phyloP scores from a whole-genome alignment of 2,888 invertebrate species.

The Thyatira batis region DNA sequence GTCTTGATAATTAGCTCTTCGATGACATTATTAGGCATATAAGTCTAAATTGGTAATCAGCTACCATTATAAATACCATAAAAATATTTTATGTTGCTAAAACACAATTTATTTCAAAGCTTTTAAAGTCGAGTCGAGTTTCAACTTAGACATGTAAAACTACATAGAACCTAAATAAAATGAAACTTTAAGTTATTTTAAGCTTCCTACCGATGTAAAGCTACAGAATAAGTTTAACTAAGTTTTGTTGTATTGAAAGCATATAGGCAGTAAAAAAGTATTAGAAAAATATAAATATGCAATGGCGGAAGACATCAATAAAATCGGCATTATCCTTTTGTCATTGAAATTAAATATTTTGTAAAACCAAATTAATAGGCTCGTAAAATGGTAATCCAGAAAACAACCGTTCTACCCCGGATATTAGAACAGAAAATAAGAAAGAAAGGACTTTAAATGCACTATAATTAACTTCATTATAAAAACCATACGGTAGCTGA shows the following conservation, averaged over 20 bases:
- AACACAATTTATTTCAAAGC: neutral
- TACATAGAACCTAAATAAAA: neutral
- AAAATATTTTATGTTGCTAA: neutral
- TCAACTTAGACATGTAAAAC: too few species aligned
- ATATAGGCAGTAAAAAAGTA: too few species aligned
- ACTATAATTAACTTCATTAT: too few species aligned
- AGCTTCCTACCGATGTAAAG: constrained; percentile 10
- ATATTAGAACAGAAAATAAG: neutral
- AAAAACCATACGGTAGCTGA: neutral
- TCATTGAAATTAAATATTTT: neutral
- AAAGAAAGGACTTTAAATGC: neutral
- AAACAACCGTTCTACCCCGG: neutral
- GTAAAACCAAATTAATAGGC: neutral
- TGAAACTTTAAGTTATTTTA: neutral
- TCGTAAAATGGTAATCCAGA: neutral
- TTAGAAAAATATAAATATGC: too few species aligned
- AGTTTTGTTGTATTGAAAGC: constrained; percentile 2
- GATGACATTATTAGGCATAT: too few species aligned
- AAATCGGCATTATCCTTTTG: neutral
- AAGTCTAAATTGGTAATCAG: too few species aligned
- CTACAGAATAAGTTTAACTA: constrained; percentile 31
- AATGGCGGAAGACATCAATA: neutral
- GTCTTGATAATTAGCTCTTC: too few species aligned
- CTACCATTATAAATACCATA: neutral
- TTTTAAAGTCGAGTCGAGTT: neutral